Evolutionary conservation across 2,113 vertebrate genomes (phyloP).

Genomic region (Laticauda laticaudata): DNA sequence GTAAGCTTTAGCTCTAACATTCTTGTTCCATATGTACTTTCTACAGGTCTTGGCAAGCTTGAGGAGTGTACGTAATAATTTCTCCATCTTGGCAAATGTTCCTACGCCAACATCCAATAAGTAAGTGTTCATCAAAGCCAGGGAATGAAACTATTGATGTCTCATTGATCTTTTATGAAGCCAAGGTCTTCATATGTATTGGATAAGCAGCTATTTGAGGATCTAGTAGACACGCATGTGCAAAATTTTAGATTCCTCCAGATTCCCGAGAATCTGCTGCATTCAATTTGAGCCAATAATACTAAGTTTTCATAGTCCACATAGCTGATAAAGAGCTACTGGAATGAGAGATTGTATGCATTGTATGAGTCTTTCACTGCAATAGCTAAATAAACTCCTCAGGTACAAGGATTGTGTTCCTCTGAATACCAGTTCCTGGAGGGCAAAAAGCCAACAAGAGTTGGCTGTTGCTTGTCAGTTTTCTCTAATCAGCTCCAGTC

Average conservation of each 20-base stretch:
- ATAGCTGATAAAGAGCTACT: too few relatives aligned
- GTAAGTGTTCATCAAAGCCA: conserved; percentile 73
- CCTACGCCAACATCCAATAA: conserved; percentile 85
- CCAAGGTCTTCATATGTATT: not conserved
- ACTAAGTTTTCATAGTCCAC: not conserved
- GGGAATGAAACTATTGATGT: not conserved
- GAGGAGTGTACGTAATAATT: conserved; percentile 91
- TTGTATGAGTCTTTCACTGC: not conserved
- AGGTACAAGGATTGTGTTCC: not conserved
- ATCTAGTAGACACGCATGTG: not conserved
- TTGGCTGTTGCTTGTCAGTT: not conserved
- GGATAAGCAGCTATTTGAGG: not conserved
- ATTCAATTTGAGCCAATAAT: not conserved
- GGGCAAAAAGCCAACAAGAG: not conserved
- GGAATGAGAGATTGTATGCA: not conserved
- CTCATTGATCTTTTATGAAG: not conserved
- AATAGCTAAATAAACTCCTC: not conserved
- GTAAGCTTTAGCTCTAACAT: not conserved
- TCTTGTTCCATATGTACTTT: not conserved
- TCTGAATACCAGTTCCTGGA: not conserved
- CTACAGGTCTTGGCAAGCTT: conserved; percentile 90
- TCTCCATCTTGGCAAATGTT: conserved; percentile 92
- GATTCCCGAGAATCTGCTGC: not conserved
- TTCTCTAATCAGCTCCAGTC: not conserved
- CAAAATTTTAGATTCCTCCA: not conserved